Evolutionary conservation across 2,888 invertebrate genomes (phyloP).

Genomic region (Ramazzottius varieornatus): DNA sequence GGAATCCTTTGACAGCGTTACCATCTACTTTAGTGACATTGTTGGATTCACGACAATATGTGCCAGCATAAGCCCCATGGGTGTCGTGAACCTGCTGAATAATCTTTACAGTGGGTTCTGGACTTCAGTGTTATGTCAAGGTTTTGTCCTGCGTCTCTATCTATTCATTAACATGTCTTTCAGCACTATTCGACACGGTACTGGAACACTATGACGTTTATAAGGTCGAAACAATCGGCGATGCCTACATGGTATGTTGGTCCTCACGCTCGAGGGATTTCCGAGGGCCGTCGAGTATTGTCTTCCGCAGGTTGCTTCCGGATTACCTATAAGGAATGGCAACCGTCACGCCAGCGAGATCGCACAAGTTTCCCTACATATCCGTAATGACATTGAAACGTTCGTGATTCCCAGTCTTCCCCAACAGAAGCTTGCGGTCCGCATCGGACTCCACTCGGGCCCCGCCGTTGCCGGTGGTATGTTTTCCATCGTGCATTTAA

Average conservation of each 20-base stretch:
- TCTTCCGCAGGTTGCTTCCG: not conserved
- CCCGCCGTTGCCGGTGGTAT: no score
- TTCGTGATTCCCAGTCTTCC: not conserved
- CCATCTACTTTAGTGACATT: not conserved
- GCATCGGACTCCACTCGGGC: not conserved
- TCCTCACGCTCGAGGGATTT: no score
- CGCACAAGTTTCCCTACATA: not conserved
- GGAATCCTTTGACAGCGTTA: not conserved
- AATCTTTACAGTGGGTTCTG: not conserved
- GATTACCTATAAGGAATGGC: not conserved
- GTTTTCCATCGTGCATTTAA: no score
- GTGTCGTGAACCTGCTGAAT: not conserved
- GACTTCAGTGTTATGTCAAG: no score
- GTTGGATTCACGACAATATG: not conserved
- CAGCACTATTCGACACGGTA: not conserved
- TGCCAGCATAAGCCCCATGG: not conserved
- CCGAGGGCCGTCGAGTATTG: not conserved
- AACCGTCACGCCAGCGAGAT: slow-evolving; percentile 4
- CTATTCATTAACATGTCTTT: no score
- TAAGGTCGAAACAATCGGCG: not conserved
- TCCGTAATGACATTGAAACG: not conserved
- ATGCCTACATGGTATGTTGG: not conserved
- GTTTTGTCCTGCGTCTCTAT: no score
- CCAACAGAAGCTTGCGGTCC: not conserved
- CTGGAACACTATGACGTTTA: not conserved